Conservation (phyloP, 2,797 vertebrate genomes). For the Sparus aurata region DNA sequence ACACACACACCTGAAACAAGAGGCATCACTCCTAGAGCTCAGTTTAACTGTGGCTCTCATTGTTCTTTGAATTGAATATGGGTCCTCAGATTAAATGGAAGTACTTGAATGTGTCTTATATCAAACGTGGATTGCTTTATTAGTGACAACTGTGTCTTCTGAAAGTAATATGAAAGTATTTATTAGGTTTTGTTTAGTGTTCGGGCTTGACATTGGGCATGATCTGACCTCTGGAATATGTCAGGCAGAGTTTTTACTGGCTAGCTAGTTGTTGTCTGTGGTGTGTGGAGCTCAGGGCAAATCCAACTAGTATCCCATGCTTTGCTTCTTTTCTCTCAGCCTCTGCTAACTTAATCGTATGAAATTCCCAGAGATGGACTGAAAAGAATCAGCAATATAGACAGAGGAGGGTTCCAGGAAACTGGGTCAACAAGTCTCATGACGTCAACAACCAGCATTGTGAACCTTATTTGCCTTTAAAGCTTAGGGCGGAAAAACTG, state of each 20-base stretch:
- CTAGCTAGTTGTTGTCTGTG: slow-evolving; percentile 50
- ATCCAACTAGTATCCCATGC: slow-evolving; percentile 32
- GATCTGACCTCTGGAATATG: slow-evolving; percentile 27
- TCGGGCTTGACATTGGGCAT: slow-evolving; percentile 33
- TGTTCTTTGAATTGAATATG: slow-evolving; percentile 66
- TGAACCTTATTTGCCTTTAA: background rate
- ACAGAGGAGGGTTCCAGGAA: slow-evolving; percentile 10
- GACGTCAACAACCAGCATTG: background rate
- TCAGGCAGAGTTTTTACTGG: slow-evolving; percentile 35
- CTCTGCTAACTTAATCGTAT: slow-evolving; percentile 35
- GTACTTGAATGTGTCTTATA: slow-evolving; percentile 85
- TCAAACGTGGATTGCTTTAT: slow-evolving; percentile 74
- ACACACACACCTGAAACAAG: slow-evolving; percentile 30
- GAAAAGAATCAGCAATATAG: slow-evolving; percentile 47
- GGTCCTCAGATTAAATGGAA: slow-evolving; percentile 77
- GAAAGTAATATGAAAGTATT: slow-evolving; percentile 73
- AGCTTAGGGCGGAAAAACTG: background rate
- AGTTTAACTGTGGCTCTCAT: slow-evolving; percentile 55
- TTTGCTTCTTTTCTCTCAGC: slow-evolving; percentile 48
- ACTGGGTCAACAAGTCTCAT: slow-evolving; percentile 15
- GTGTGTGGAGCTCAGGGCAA: slow-evolving; percentile 59
- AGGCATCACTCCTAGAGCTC: slow-evolving; percentile 60
- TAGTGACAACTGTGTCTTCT: slow-evolving; percentile 64
- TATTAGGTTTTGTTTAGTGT: slow-evolving; percentile 61
- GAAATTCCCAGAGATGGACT: slow-evolving; percentile 41